These are phyloP conservation scores for Meleagris gallopavo DNA, from an alignment of 2,113 vertebrate genomes.

Conservation along the genomic window DNA sequence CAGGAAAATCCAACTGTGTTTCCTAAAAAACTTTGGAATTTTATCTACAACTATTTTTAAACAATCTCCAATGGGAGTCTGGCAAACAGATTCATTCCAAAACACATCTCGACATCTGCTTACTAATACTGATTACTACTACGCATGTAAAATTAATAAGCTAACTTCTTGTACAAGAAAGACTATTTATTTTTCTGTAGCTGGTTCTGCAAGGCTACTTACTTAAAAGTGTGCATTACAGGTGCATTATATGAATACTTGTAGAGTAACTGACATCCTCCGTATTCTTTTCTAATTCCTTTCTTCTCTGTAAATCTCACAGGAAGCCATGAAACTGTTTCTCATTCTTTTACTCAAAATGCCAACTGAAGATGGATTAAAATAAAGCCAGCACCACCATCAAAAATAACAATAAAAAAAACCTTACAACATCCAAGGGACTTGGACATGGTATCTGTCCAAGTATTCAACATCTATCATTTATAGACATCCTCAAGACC, in stretches of 20 bases:
- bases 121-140: background rate
- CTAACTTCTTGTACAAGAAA: background rate
- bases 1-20: background rate
- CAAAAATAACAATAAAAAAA: background rate
- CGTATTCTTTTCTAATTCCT: background rate
- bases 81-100: background rate
- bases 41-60: background rate
- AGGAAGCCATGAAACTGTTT: background rate
- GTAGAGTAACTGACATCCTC: background rate
- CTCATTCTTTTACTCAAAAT: background rate
- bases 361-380: background rate
- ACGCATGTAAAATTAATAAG: background rate
- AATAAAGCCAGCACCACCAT: background rate
- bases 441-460: background rate
- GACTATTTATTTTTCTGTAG: background rate
- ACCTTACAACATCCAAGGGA: background rate
- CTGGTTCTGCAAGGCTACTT: background rate
- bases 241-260: background rate
- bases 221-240: background rate
- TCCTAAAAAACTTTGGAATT: background rate
- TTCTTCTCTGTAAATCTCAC: background rate
- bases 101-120: fast-evolving
- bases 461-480: background rate
- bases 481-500: background rate
- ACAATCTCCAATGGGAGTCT: fast-evolving